A percentile compares a stretch with the other conserved stretches of the same genome.
These are phyloP conservation scores for Myathropa florea DNA, from an alignment of 2,888 invertebrate species.

Conservation along the genomic window DNA sequence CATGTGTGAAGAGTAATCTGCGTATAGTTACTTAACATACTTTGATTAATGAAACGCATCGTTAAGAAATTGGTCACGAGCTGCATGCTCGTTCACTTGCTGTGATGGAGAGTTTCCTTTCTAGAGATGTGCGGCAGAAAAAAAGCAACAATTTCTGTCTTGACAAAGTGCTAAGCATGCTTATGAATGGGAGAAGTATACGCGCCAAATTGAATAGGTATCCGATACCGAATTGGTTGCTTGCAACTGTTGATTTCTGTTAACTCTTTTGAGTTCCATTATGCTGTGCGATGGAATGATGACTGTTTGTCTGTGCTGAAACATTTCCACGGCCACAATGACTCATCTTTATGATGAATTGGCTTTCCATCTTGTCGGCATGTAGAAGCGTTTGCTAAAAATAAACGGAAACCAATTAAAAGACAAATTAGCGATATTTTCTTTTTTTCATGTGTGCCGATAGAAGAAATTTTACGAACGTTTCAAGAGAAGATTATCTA, in stretches of 20 bases:
- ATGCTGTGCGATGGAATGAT: not conserved
- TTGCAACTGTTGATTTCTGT: not conserved
- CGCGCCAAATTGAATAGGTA: not conserved
- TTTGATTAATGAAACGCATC: constrained; percentile 1
- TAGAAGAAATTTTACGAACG: not conserved
- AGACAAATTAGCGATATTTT: not conserved
- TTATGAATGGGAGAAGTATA: not conserved
- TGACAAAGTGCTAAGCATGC: not conserved
- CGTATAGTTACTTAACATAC: constrained; percentile 21
- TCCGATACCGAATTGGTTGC: not conserved
- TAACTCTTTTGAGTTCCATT: not conserved
- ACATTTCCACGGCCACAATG: not conserved
- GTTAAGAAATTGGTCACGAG: not conserved
- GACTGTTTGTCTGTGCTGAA: not conserved
- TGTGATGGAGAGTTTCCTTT: not conserved
- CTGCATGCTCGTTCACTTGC: not conserved
- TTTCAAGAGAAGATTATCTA: too few relatives aligned
- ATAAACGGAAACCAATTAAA: not conserved
- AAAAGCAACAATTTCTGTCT: not conserved
- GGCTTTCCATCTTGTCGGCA: not conserved
- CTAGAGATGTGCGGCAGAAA: not conserved
- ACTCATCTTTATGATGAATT: not conserved
- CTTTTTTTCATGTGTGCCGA: not conserved
- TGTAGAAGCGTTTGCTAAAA: not conserved
- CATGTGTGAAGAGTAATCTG: not conserved